Conservation (phyloP, 1,140 invertebrate genomes). For the Zaprionus ghesquierei region DNA sequence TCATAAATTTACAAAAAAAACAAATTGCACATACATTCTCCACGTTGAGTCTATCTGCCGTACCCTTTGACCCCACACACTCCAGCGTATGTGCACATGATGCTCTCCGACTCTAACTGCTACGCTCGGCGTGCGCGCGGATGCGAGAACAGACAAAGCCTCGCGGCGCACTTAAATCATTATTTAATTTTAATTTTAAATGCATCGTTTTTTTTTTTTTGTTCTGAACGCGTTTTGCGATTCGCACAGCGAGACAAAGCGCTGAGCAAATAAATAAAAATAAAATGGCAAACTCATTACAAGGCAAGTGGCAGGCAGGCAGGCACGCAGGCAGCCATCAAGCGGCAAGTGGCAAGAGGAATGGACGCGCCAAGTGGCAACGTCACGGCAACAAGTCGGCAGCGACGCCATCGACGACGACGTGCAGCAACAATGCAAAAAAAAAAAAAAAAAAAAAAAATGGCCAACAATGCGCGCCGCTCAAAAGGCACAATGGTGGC, state of each 20-base stretch:
- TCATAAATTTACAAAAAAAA: neutral
- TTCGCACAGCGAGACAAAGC: constrained; percentile 58
- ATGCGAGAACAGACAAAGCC: constrained; percentile 54
- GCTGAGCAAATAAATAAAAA: constrained; percentile 75
- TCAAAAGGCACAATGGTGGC: constrained; percentile 68
- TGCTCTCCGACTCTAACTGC: constrained; percentile 17
- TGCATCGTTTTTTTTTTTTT: constrained; percentile 49
- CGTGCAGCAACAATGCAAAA: constrained; percentile 48
- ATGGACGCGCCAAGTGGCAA: constrained; percentile 50
- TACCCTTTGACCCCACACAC: neutral
- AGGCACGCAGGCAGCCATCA: neutral
- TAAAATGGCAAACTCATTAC: constrained; percentile 80
- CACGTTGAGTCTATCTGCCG: neutral
- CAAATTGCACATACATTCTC: neutral
- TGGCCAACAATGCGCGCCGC: constrained; percentile 56
- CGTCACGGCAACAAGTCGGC: constrained; percentile 74
- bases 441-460: constrained; percentile 18
- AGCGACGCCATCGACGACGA: constrained; percentile 36
- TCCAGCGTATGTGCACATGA: neutral
- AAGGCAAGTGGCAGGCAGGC: constrained; percentile 55
- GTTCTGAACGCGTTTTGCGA: constrained; percentile 36
- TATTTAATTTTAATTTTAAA: constrained; percentile 80
- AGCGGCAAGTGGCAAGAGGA: constrained; percentile 53
- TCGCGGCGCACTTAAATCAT: constrained; percentile 73
- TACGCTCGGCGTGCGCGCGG: neutral